Evolutionary conservation across 2,113 vertebrate genomes (phyloP).

Genomic region (Ramphastos sulfuratus): DNA sequence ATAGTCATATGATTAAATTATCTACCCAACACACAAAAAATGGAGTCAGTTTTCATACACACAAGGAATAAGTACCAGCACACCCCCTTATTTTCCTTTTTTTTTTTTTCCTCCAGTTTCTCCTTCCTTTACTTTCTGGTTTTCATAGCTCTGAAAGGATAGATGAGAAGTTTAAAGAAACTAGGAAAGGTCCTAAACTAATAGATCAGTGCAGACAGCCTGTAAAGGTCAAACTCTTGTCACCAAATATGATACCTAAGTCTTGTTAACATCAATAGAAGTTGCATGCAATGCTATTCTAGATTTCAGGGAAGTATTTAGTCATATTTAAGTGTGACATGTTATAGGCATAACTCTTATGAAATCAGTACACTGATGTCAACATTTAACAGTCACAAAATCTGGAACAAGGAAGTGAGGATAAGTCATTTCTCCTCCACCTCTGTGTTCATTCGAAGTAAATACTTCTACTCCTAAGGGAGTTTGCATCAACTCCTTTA

Average conservation of each 20-base stretch:
- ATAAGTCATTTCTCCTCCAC: neutral
- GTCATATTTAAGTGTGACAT: neutral
- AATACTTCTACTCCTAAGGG: neutral
- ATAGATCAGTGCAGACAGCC: constrained; percentile 58
- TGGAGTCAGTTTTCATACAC: constrained; percentile 66
- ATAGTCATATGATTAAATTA: constrained; percentile 77
- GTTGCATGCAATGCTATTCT: constrained; percentile 20
- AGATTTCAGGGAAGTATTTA: neutral
- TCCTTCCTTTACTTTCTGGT: constrained; percentile 64
- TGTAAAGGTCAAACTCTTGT: constrained; percentile 4
- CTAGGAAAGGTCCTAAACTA: constrained; percentile 48
- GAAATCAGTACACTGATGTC: neutral
- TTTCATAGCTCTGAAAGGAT: constrained; percentile 45
- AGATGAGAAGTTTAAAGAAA: constrained; percentile 63
- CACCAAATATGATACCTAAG: neutral
- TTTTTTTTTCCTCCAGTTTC: constrained; percentile 17
- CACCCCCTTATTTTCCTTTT: constrained; percentile 9
- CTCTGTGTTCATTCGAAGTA: neutral
- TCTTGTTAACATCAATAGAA: neutral
- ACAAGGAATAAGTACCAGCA: constrained; percentile 54
- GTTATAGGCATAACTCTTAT: neutral
- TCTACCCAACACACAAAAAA: constrained; percentile 60
- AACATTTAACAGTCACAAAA: constrained; percentile 21
- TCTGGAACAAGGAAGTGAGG: neutral
- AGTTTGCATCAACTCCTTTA: neutral